Evolutionary conservation across 2,888 invertebrate genomes (phyloP).

Genomic region (Megaustenia siamemsis): DNA sequence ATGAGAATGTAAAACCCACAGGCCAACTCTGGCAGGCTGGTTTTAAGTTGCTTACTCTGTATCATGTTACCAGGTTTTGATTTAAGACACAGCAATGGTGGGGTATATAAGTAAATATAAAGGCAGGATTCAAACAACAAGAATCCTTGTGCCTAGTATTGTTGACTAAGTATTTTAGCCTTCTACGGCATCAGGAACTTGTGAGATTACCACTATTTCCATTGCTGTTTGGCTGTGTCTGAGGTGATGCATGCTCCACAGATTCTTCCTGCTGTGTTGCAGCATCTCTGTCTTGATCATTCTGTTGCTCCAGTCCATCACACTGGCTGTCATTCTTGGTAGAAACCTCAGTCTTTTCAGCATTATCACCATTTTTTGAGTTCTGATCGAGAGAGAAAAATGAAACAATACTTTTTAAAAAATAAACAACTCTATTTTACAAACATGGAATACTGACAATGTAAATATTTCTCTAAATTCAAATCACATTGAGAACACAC

Average conservation of each 20-base stretch:
- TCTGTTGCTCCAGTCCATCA: not conserved
- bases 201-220: not conserved
- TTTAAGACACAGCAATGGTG: not conserved
- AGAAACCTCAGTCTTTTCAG: not conserved
- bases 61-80: not conserved
- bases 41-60: not conserved
- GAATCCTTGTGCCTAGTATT: too few relatives aligned
- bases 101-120: not conserved
- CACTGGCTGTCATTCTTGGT: not conserved
- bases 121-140: not conserved
- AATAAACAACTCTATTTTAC: not conserved
- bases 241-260: not conserved
- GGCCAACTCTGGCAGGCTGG: not conserved
- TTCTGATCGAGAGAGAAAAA: not conserved
- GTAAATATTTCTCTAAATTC: not conserved
- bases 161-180: too few relatives aligned
- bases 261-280: not conserved
- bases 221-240: not conserved
- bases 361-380: not conserved
- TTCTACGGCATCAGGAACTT: not conserved
- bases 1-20: not conserved
- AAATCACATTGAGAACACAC: not conserved
- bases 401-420: not conserved
- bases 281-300: not conserved
- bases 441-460: too few relatives aligned